phyloP scores from a whole-genome alignment of 2,113 vertebrate genomes.

The Pachyramphus minor region DNA sequence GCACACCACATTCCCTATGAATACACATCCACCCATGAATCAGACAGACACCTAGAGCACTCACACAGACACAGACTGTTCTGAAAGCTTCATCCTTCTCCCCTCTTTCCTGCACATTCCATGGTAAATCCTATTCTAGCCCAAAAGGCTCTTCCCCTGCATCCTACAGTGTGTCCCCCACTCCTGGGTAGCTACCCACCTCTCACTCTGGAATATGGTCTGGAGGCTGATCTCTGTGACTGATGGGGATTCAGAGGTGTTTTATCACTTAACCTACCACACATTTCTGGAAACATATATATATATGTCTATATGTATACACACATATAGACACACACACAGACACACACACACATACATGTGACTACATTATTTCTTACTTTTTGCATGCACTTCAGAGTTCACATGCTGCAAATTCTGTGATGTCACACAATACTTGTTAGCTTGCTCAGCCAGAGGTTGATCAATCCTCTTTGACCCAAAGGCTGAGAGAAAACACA shows the following conservation, averaged over 20 bases:
- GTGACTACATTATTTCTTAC: neutral
- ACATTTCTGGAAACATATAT: rapidly evolving
- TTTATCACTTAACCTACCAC: neutral
- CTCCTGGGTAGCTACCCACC: neutral
- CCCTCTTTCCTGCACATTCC: neutral
- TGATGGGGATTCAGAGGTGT: neutral
- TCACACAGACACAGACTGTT: neutral
- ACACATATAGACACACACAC: rapidly evolving
- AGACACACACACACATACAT: rapidly evolving
- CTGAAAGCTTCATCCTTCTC: neutral
- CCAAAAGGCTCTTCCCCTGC: neutral
- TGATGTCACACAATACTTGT: rapidly evolving
- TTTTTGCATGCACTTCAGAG: neutral
- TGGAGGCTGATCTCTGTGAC: neutral
- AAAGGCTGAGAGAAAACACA: neutral
- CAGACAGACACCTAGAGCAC: neutral
- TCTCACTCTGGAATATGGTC: neutral
- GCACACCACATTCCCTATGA: rapidly evolving
- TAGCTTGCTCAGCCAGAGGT: neutral
- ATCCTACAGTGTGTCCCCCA: neutral
- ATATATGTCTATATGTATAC: neutral
- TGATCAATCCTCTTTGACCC: rapidly evolving
- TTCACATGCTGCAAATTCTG: neutral
- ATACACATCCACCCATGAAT: neutral
- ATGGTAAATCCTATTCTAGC: neutral